Conservation (phyloP, 2,888 invertebrate genomes). For the Onthophagus sagittarius region DNA sequence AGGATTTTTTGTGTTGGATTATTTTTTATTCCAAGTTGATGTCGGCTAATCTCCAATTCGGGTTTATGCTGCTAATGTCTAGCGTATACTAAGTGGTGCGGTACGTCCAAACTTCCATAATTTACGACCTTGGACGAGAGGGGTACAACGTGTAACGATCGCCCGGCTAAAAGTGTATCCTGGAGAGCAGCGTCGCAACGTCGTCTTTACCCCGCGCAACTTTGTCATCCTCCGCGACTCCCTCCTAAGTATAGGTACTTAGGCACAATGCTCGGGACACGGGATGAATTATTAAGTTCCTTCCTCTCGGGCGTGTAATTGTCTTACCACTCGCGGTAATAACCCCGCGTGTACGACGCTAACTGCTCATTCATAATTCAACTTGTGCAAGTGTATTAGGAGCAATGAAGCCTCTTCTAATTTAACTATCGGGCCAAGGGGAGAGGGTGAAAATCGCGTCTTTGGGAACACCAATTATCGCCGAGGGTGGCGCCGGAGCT, state of each 20-base stretch:
- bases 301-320: constrained; percentile 47
- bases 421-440: constrained; percentile 28
- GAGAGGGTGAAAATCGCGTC: background rate
- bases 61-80: background rate
- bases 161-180: constrained; percentile 7
- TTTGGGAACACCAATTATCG: constrained; percentile 19
- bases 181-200: constrained; percentile 2
- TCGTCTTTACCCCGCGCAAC: constrained; percentile 12
- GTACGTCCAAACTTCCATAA: constrained; percentile 10
- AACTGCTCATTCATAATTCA: constrained; percentile 45
- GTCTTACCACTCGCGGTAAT: constrained; percentile 44
- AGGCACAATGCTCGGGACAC: constrained; percentile 45
- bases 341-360: constrained; percentile 41
- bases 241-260: constrained; percentile 42
- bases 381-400: constrained; percentile 38
- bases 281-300: constrained; percentile 47
- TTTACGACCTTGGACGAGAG: constrained; percentile 2
- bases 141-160: constrained; percentile 1
- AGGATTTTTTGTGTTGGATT: too few relatives aligned
- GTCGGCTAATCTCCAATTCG: background rate
- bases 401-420: constrained; percentile 34
- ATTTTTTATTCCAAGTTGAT: background rate
- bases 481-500: constrained; percentile 20
- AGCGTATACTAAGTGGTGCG: background rate
- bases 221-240: constrained; percentile 26